Percentiles rank a stretch among this genome's conserved stretches.
Conservation (phyloP, 2,797 vertebrate species). For the Sternotherus odoratus region DNA sequence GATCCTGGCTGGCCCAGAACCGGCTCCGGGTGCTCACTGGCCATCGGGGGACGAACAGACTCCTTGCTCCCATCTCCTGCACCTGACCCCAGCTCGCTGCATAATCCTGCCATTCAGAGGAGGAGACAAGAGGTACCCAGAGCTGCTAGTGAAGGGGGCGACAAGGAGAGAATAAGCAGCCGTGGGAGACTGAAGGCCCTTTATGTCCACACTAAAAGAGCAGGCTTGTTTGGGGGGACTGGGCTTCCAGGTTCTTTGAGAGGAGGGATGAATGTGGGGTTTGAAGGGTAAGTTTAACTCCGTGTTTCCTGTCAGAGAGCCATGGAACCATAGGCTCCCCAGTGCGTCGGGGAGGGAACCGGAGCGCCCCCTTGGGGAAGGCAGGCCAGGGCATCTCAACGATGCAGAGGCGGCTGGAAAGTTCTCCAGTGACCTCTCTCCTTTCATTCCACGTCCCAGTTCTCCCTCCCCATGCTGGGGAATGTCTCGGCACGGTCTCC, state of each 20-base stretch:
- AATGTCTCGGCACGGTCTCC: background rate
- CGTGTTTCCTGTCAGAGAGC: background rate
- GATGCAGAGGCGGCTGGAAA: background rate
- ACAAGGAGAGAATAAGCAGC: background rate
- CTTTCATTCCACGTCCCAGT: background rate
- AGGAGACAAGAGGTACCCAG: background rate
- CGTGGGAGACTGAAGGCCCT: background rate
- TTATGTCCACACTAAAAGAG: slow-evolving; percentile 36
- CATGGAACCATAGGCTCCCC: background rate
- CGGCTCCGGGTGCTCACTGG: background rate
- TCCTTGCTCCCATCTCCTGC: background rate
- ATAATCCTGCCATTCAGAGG: background rate
- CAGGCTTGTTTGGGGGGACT: background rate
- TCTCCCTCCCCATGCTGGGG: background rate
- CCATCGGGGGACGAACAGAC: background rate
- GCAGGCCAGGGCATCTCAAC: background rate
- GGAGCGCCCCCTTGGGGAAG: background rate
- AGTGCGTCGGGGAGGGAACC: background rate
- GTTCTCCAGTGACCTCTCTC: background rate
- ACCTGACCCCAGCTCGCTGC: background rate
- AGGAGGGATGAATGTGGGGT: background rate
- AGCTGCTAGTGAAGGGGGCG: background rate
- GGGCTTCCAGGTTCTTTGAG: accelerated
- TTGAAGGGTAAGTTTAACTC: background rate
- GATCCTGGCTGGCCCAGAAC: background rate